A percentile compares a stretch with the other conserved stretches of the same genome.
Conservation (phyloP, 2,797 vertebrate genomes). For the Sebastes alutus region DNA sequence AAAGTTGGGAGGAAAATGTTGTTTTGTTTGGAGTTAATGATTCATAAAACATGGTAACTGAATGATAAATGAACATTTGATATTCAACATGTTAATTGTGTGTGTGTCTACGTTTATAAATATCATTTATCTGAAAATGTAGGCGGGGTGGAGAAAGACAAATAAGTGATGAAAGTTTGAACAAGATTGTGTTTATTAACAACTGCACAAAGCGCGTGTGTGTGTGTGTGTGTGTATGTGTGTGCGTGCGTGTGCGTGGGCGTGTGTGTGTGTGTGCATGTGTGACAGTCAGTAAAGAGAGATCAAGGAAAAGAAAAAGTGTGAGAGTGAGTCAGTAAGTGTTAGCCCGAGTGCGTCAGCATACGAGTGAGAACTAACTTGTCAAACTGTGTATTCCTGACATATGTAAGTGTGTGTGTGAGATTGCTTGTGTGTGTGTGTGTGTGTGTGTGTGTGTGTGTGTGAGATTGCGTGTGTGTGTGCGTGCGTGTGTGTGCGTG, state of each 20-base stretch:
- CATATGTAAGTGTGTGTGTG: conserved; percentile 21
- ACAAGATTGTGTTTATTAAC: background rate
- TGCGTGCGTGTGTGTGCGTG: background rate
- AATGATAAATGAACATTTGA: background rate
- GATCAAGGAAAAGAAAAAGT: conserved; percentile 24
- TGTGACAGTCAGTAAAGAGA: background rate
- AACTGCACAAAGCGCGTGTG: background rate
- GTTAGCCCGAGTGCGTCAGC: conserved; percentile 42
- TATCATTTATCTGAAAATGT: background rate
- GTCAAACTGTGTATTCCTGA: conserved; percentile 43
- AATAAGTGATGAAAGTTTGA: background rate
- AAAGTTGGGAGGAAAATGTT: too few species aligned
- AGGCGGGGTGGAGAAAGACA: background rate
- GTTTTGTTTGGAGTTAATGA: background rate
- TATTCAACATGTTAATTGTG: background rate
- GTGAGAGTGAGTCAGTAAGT: conserved; percentile 58
- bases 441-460: background rate
- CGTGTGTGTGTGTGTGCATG: background rate
- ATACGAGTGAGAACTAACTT: conserved; percentile 40
- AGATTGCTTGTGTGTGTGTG: background rate
- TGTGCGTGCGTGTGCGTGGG: background rate
- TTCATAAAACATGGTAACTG: background rate
- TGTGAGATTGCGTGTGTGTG: background rate
- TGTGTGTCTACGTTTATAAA: background rate
- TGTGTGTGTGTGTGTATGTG: conserved; percentile 1